These are phyloP conservation scores for Erannis defoliaria DNA, from an alignment of 2,888 invertebrate genomes.

Conservation along the genomic window DNA sequence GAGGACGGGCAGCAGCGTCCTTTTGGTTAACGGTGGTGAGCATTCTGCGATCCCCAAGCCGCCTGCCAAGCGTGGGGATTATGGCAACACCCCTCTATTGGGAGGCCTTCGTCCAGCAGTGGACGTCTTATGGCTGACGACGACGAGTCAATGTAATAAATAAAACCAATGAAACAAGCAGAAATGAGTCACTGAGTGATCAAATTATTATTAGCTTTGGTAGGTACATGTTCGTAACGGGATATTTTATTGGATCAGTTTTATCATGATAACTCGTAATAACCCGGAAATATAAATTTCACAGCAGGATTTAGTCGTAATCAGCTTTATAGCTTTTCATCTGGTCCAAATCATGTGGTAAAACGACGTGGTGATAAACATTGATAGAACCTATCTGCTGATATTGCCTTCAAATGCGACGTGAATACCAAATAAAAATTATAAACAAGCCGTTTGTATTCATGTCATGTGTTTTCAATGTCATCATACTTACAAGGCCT, in stretches of 20 bases:
- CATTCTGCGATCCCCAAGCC: too few species aligned
- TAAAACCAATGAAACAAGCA: neutral
- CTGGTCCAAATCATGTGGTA: constrained; percentile 46
- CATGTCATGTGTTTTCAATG: constrained; percentile 5
- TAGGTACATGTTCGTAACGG: neutral
- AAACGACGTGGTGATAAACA: constrained; percentile 37
- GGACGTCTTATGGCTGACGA: too few species aligned
- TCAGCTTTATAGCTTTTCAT: constrained; percentile 21
- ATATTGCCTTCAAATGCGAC: constrained; percentile 20
- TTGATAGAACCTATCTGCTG: constrained; percentile 16
- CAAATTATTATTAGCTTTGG: neutral
- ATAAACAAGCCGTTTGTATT: constrained; percentile 8
- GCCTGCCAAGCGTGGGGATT: too few species aligned
- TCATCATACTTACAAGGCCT: constrained; percentile 3
- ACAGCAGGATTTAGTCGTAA: constrained; percentile 21
- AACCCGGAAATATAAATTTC: constrained; percentile 16
- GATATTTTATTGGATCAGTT: constrained; percentile 3
- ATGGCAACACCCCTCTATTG: too few species aligned
- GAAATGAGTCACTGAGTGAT: neutral
- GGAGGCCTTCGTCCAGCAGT: too few species aligned
- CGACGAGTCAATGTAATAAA: neutral
- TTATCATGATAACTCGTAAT: constrained; percentile 33
- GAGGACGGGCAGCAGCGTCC: too few species aligned
- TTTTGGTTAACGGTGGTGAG: too few species aligned
- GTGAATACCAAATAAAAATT: constrained; percentile 30